These are phyloP conservation scores for Yoshiicerus persimilis DNA, from an alignment of 1,140 invertebrate genomes.

Conservation along the genomic window DNA sequence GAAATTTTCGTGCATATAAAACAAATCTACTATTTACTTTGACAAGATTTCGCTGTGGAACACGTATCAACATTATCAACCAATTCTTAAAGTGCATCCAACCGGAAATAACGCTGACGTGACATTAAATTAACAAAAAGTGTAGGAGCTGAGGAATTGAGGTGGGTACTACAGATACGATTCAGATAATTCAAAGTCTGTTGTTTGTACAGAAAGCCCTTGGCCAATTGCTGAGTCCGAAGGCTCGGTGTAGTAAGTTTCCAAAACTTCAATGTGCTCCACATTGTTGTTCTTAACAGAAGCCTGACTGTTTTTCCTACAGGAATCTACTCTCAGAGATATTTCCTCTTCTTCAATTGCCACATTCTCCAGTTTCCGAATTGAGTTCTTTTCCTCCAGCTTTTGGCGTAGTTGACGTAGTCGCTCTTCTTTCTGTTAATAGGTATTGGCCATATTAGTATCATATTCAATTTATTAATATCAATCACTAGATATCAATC, in stretches of 20 bases:
- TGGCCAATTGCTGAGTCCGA: constrained; percentile 72
- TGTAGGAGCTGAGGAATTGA: background rate
- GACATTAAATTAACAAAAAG: too few species aligned
- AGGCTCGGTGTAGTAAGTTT: constrained; percentile 52
- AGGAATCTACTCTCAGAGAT: constrained; percentile 62
- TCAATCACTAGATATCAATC: too few species aligned
- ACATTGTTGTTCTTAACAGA: constrained; percentile 37
- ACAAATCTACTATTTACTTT: too few species aligned
- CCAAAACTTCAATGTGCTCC: constrained; percentile 48
- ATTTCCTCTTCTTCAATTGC: constrained; percentile 64
- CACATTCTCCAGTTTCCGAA: constrained; percentile 52
- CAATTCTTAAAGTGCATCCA: too few species aligned
- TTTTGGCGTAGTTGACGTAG: constrained; percentile 76
- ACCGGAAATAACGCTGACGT: too few species aligned
- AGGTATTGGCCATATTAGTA: too few species aligned
- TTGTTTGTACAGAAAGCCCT: constrained; percentile 71
- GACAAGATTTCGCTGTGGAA: too few species aligned
- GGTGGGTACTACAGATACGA: constrained; percentile 72
- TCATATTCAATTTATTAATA: too few species aligned
- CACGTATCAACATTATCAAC: too few species aligned
- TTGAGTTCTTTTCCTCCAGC: constrained; percentile 71
- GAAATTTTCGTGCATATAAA: too few species aligned
- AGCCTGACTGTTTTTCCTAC: background rate
- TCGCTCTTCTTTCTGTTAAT: constrained; percentile 81
- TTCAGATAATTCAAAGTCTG: constrained; percentile 83